Evolutionary conservation across 2,888 invertebrate species (phyloP).

Genomic region (Cephus sareptanus): DNA sequence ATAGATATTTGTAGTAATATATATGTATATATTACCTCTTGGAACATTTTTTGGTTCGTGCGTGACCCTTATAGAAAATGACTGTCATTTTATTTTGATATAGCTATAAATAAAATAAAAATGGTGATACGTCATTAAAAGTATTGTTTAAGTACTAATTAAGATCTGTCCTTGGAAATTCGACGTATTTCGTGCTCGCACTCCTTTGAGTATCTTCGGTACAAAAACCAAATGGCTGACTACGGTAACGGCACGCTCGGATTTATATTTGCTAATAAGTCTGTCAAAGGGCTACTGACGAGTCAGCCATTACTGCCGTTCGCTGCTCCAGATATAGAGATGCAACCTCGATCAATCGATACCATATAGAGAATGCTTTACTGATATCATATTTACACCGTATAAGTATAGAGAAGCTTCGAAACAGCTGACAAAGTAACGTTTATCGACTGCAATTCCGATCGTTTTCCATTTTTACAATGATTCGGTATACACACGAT

Average conservation of each 20-base stretch:
- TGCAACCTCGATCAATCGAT: conserved; percentile 15
- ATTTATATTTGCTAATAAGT: conserved; percentile 43
- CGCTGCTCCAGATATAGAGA: conserved; percentile 35
- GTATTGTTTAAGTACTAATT: conserved; percentile 24
- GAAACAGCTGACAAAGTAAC: conserved; percentile 28
- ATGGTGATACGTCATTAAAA: neutral
- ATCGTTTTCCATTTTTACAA: conserved; percentile 17
- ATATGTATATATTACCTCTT: too few relatives aligned
- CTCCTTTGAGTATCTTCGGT: neutral
- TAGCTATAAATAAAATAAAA: neutral
- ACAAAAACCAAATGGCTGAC: conserved; percentile 5
- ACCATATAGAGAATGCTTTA: conserved; percentile 39
- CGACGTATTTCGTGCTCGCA: neutral
- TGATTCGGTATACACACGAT: neutral
- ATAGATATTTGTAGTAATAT: neutral
- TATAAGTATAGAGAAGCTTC: conserved; percentile 23
- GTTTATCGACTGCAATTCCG: conserved; percentile 27
- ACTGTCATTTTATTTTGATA: neutral
- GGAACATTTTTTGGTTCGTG: neutral
- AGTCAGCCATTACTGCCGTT: conserved; percentile 30
- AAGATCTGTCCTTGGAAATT: conserved; percentile 23
- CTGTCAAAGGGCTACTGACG: conserved; percentile 31
- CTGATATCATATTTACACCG: conserved; percentile 40
- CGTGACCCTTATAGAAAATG: neutral
- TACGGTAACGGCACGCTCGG: conserved; percentile 27